phyloP scores from a whole-genome alignment of 2,888 invertebrate genomes.

The Kryphioiulus occultus region DNA sequence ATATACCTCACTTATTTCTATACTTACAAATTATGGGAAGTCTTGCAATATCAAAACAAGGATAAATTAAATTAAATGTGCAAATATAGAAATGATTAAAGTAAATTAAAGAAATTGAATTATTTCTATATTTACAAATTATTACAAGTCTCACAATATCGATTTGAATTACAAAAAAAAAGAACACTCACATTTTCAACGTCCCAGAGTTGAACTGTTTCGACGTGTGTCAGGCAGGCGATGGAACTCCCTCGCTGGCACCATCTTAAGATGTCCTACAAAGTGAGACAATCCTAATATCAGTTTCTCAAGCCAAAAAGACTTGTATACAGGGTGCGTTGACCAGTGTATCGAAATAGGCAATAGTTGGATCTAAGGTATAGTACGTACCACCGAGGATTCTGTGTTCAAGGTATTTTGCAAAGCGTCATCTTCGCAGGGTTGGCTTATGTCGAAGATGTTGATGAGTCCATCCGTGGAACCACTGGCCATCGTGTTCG shows the following conservation, averaged over 20 bases:
- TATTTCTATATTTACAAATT: no score
- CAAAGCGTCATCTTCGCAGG: constrained; percentile 81
- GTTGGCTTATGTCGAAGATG: constrained; percentile 77
- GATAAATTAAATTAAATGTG: no score
- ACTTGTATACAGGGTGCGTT: no score
- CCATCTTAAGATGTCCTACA: constrained; percentile 47
- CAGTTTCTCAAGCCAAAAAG: background rate
- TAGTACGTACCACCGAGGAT: constrained; percentile 71
- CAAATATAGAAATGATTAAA: no score
- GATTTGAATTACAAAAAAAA: no score
- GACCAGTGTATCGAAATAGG: background rate
- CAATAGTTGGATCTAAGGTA: background rate
- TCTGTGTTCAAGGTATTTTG: constrained; percentile 78
- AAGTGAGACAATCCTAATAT: background rate
- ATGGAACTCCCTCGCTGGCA: background rate
- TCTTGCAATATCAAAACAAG: no score
- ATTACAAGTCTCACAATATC: no score
- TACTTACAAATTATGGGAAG: no score
- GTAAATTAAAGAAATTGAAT: no score
- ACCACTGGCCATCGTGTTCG: constrained; percentile 75
- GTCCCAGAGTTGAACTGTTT: constrained; percentile 49
- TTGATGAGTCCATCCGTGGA: constrained; percentile 87
- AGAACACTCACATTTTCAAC: constrained; percentile 29
- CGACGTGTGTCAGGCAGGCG: constrained; percentile 44
- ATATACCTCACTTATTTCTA: no score